Base-by-base conservation (phyloP, 2,113 vertebrate species). In the Hypanus sabinus region DNA sequence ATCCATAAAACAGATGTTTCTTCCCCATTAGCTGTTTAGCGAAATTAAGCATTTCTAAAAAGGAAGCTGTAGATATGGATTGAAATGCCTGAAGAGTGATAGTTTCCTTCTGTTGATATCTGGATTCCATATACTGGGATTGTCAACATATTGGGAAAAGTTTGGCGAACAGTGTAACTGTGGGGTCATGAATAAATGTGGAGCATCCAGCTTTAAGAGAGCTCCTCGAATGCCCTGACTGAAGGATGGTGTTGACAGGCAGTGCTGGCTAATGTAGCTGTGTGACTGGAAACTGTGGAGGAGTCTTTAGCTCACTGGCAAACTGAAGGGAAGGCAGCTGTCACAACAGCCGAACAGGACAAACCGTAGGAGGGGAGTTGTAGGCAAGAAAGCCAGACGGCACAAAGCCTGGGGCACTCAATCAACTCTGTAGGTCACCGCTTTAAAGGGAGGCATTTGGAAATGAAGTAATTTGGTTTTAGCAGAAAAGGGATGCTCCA, bases 1-100 rank as follows among this genome's bases (percentile, higher is more conserved):
- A 88, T 30, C 57, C 55, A 30, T 88, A 88, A 88, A 88, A 12
- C 83, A 88, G 83, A 88, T 88, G 57, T 88, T 88, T 11, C 83
- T 62, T 62, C 30, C 30, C 83, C 57, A 46, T 62, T 24, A 88
- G 60, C 30, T n/a, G 30, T 62, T 11, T n/a, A n/a, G 27, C 83
- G 60, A 88, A 88, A 62, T 88, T 88, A 27, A 88, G n/a, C 83
- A 60, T 55, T 88, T 88, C 57, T 14, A 5, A 71, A 46, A 92
- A 27, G 68, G 22, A 71, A 36, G n/a, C 33, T 65, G 33, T 38
- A 18, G 20, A 12, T 24, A 1, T 33, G 70, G 36, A 5, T 33
- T 38, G 33, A 38, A 92, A 38, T 92, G 16, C 90, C 90, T 24
- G 33, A 71, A 70, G 90, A 38, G 38, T 22, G 36, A 12, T 36